Evolutionary conservation across 2,113 vertebrate genomes (phyloP).

Genomic region (Tachycineta bicolor): DNA sequence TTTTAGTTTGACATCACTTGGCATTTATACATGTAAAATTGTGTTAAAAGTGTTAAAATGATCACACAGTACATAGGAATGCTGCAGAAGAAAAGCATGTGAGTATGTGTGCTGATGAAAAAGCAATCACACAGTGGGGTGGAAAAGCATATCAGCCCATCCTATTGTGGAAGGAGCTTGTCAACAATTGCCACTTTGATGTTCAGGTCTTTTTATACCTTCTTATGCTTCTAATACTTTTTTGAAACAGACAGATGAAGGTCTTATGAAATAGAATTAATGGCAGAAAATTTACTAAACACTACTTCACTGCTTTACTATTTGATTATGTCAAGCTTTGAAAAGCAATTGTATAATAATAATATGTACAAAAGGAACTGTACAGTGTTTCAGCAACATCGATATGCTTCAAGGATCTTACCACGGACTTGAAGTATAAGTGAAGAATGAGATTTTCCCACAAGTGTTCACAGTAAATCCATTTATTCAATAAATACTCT

Average conservation of each 20-base stretch:
- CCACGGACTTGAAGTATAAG: not conserved
- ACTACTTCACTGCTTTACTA: not conserved
- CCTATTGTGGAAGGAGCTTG: not conserved
- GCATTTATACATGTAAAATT: not conserved
- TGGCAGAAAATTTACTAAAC: constrained; percentile 41
- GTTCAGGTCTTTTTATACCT: constrained; percentile 9
- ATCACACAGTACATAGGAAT: not conserved
- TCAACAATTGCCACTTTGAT: constrained; percentile 47
- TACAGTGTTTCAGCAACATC: not conserved
- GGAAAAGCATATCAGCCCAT: constrained; percentile 7
- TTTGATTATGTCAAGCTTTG: constrained; percentile 28
- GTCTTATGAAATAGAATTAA: constrained; percentile 24
- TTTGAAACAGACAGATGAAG: not conserved
- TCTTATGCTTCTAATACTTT: constrained; percentile 27
- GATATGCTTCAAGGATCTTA: constrained; percentile 31
- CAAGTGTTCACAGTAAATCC: constrained; percentile 18
- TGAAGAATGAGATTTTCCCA: constrained; percentile 13
- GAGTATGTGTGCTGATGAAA: not conserved
- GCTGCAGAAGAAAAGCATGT: not conserved
- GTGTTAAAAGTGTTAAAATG: not conserved
- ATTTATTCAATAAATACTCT: not conserved
- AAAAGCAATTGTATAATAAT: constrained; percentile 39
- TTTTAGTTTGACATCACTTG: not conserved
- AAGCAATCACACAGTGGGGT: not conserved
- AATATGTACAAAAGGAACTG: not conserved